Conservation (phyloP, 2,113 vertebrate genomes). For the Taurulus bubalis region DNA sequence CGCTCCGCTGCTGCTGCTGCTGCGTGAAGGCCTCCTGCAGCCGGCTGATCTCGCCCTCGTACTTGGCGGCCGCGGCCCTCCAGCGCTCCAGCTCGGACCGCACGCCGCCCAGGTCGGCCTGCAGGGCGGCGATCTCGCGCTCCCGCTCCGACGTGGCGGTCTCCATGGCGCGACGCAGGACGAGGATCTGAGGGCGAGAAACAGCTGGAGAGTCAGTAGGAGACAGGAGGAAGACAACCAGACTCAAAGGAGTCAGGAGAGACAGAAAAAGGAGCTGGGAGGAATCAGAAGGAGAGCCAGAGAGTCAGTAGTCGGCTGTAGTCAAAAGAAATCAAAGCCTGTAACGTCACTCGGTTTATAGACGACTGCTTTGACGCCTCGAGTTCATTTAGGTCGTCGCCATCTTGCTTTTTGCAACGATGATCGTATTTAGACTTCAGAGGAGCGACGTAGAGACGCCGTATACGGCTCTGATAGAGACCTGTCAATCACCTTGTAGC, state of each 20-base stretch:
- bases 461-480: too few relatives aligned
- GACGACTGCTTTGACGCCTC: too few relatives aligned
- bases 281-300: neutral
- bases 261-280: neutral
- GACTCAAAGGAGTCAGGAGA: neutral
- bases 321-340: too few relatives aligned
- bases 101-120: conserved; percentile 88
- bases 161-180: conserved; percentile 90
- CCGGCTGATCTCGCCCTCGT: conserved; percentile 89
- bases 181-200: conserved; percentile 79
- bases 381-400: too few relatives aligned
- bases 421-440: too few relatives aligned
- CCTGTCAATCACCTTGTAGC: too few relatives aligned
- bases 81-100: conserved; percentile 90
- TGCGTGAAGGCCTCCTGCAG: conserved; percentile 90
- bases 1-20: conserved; percentile 87
- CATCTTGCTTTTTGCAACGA: too few relatives aligned
- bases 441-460: too few relatives aligned
- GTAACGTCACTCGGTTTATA: too few relatives aligned
- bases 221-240: neutral
- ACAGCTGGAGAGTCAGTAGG: too few relatives aligned
- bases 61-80: conserved; percentile 88
- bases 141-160: conserved; percentile 88
- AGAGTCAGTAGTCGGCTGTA: neutral
- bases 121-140: conserved; percentile 88